Evolutionary conservation across 2,888 invertebrate species (phyloP).

Genomic region (Piscicola geometra): DNA sequence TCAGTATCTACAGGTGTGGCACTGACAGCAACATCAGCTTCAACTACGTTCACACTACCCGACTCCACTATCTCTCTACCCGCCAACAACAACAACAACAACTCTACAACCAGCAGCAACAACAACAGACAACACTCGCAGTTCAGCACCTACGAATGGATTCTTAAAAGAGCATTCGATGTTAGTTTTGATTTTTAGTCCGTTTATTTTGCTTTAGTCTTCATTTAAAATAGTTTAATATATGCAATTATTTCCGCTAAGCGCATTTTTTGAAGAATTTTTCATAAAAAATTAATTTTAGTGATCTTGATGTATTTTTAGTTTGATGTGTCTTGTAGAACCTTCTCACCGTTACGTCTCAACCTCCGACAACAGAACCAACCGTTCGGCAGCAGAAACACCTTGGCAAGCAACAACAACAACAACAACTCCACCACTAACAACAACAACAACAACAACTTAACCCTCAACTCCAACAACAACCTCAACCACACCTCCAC

Average conservation of each 20-base stretch:
- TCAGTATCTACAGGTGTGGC: background rate
- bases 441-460: background rate
- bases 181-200: background rate
- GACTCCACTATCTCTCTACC: background rate
- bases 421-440: background rate
- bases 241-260: too few relatives aligned
- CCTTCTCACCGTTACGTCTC: background rate
- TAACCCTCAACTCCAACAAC: background rate
- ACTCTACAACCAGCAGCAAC: background rate
- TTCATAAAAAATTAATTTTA: background rate
- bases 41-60: background rate
- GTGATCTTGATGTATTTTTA: background rate
- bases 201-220: too few relatives aligned
- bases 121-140: background rate
- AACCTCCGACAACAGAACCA: background rate
- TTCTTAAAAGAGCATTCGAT: conserved; percentile 2
- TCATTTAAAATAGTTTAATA: too few relatives aligned
- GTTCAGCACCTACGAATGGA: conserved; percentile 10
- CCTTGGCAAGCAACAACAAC: background rate
- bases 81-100: background rate
- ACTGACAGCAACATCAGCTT: background rate
- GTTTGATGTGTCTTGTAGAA: too few relatives aligned
- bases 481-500: background rate
- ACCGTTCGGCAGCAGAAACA: background rate
- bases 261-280: background rate